A percentile compares a stretch with the other conserved stretches of the same genome.
These are phyloP conservation scores for Aselliscus stoliczkanus DNA, from an alignment of 2,797 vertebrate genomes.

Conservation along the genomic window DNA sequence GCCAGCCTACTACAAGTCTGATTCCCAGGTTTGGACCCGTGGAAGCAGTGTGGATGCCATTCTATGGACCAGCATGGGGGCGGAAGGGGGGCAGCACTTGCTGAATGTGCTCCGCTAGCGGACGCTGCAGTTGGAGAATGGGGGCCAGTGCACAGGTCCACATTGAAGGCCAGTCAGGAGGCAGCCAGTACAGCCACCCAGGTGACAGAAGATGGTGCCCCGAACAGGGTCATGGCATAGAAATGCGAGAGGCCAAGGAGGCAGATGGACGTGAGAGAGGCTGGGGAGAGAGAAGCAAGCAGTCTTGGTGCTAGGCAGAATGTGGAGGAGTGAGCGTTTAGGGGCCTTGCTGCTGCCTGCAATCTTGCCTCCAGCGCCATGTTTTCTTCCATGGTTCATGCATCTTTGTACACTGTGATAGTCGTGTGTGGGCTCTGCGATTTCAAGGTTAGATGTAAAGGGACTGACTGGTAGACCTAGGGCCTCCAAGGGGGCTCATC, in stretches of 20 bases:
- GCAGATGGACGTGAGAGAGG: neutral
- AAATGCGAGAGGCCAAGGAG: neutral
- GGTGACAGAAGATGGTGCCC: neutral
- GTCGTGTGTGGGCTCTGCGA: accelerated
- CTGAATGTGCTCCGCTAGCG: neutral
- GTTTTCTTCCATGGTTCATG: neutral
- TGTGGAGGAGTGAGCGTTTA: neutral
- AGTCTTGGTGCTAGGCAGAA: neutral
- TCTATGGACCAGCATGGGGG: accelerated
- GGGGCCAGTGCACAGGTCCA: neutral
- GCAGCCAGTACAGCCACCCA: neutral
- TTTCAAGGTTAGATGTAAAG: neutral
- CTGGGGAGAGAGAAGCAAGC: neutral
- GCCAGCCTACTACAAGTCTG: too few species aligned
- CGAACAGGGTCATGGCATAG: neutral
- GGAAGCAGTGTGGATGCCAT: accelerated
- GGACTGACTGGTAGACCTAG: neutral
- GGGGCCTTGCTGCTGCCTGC: neutral
- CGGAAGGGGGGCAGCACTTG: accelerated
- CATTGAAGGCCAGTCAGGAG: accelerated
- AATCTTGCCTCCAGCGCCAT: neutral
- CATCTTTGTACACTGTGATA: accelerated
- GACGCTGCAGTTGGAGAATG: neutral
- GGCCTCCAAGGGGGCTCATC: neutral
- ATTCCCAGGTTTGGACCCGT: neutral